These are phyloP conservation scores for Staurois parvus DNA, from an alignment of 2,797 vertebrate species.

Conservation along the genomic window DNA sequence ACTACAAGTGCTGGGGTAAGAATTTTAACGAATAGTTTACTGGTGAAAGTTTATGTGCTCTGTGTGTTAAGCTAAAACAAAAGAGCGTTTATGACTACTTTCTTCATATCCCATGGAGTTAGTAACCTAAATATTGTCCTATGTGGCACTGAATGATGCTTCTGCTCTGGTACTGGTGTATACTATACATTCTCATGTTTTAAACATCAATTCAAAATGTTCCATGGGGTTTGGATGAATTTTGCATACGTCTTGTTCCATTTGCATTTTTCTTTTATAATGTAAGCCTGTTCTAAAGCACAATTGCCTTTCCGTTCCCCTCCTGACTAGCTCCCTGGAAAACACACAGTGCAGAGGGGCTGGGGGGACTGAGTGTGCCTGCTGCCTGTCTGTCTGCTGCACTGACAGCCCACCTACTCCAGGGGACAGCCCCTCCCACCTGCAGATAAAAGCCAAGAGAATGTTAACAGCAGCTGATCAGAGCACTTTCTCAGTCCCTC, in stretches of 20 bases:
- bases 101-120: too few species aligned
- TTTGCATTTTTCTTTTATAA: slow-evolving; percentile 14
- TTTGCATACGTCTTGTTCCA: slow-evolving; percentile 37
- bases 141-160: not conserved
- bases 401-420: slow-evolving; percentile 81
- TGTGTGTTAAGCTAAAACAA: too few species aligned
- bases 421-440: slow-evolving; percentile 89
- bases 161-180: not conserved
- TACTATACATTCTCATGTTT: not conserved
- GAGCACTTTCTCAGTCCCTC: slow-evolving; percentile 80
- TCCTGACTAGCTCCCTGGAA: slow-evolving; percentile 65
- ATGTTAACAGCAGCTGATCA: slow-evolving; percentile 83
- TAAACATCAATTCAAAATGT: not conserved
- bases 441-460: slow-evolving; percentile 93
- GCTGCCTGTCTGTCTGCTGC: slow-evolving; percentile 65
- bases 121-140: not conserved
- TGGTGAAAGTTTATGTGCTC: too few species aligned
- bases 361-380: slow-evolving; percentile 67
- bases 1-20: too few species aligned
- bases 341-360: slow-evolving; percentile 67
- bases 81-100: too few species aligned
- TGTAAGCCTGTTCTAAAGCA: not conserved
- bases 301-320: slow-evolving; percentile 49
- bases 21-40: too few species aligned
- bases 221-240: slow-evolving; percentile 32